These are phyloP conservation scores for Trachythela sp. DNA, from an alignment of 64 coral and sea anemone genomes.

Conservation along the genomic window DNA sequence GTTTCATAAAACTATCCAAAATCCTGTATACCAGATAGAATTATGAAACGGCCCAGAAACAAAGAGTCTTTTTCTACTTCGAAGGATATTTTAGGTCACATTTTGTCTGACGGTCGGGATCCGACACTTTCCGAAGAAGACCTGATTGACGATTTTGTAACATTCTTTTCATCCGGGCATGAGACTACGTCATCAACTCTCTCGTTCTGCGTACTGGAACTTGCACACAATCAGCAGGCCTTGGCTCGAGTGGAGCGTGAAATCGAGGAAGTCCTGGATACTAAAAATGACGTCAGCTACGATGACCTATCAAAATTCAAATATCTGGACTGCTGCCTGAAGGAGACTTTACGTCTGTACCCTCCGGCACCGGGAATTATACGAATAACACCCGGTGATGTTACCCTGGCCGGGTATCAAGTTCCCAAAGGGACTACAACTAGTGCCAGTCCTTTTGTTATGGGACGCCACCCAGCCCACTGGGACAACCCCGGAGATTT, in stretches of 20 bases:
- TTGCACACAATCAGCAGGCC: background rate
- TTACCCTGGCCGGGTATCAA: conserved; percentile 34
- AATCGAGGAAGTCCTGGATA: conserved; percentile 19
- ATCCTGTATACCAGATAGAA: no score
- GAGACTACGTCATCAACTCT: conserved; percentile 11
- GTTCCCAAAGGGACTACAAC: conserved; percentile 38
- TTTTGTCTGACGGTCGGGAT: background rate
- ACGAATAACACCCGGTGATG: conserved; percentile 36
- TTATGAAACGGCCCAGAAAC: no score
- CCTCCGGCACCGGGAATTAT: conserved; percentile 49
- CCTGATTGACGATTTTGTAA: conserved; percentile 1
- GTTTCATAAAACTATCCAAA: no score
- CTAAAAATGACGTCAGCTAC: conserved; percentile 26
- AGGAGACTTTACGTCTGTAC: conserved; percentile 55
- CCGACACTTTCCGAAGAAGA: conserved; percentile 15
- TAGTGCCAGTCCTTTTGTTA: conserved; percentile 46
- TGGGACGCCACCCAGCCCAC: conserved; percentile 41
- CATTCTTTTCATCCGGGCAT: conserved; percentile 16
- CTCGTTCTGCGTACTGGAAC: background rate
- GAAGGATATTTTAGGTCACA: background rate
- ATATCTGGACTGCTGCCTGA: conserved; percentile 36
- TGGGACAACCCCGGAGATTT: conserved; percentile 45
- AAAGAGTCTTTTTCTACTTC: no score
- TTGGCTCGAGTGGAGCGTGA: conserved; percentile 27
- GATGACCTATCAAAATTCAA: conserved; percentile 39